These are phyloP conservation scores for Fringilla coelebs DNA, from an alignment of 2,797 vertebrate genomes.

Conservation along the genomic window DNA sequence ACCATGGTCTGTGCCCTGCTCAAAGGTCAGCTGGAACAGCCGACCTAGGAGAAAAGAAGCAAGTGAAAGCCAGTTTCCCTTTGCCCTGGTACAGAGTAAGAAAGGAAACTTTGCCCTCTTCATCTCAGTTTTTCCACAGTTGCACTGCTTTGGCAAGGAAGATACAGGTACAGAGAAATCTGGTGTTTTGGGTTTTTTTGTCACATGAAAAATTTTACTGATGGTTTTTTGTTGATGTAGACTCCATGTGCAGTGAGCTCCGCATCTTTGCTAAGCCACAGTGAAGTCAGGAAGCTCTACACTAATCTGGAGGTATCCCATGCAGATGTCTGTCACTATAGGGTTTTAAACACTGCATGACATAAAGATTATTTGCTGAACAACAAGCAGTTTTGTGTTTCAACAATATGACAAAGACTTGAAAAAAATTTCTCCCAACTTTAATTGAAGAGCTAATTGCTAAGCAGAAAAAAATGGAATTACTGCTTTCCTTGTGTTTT, in stretches of 20 bases:
- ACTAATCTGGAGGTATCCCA: background rate
- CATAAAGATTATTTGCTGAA: background rate
- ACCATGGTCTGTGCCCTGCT: background rate
- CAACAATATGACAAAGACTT: background rate
- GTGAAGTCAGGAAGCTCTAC: background rate
- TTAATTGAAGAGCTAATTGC: slow-evolving; percentile 4
- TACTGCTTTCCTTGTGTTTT: background rate
- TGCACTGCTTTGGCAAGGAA: background rate
- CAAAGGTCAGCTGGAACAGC: slow-evolving; percentile 1
- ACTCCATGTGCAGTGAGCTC: background rate
- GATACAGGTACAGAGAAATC: background rate
- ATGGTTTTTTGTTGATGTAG: background rate
- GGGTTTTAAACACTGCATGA: background rate
- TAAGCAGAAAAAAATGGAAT: background rate
- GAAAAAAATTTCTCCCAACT: background rate
- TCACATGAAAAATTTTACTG: background rate
- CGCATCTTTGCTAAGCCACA: background rate
- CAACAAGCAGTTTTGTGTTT: background rate
- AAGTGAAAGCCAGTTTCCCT: background rate
- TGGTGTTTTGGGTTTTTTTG: background rate
- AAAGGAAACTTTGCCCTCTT: background rate
- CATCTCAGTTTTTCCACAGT: background rate
- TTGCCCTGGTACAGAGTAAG: background rate
- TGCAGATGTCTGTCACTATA: background rate
- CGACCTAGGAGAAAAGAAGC: background rate